Evolutionary conservation across 2,888 invertebrate species (phyloP), one percentile per base, ranked within the genome.

Genomic region (Empis livida): DNA sequence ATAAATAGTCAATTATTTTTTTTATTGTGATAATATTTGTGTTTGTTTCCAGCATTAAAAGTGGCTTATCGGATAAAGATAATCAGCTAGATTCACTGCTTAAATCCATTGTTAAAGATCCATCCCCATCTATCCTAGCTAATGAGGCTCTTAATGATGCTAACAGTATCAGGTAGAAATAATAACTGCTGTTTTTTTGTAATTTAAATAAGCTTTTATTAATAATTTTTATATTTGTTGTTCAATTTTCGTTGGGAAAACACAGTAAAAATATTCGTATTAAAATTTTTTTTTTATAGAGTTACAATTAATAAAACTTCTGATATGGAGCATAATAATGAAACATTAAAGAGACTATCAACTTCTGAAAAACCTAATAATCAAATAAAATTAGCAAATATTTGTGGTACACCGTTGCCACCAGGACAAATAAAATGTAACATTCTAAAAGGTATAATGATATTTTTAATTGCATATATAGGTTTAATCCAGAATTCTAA

Each of bases 371-470:
- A 81, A 56, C 82, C 82, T 48, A 84, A 84, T 61, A 84, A 84
- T 68, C 79, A 78, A 64, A 71, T 76, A 41, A 79, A 79, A 63
- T 73, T 79, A 62, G 78, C 80, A 55, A 72, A 79, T 55, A 70
- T 77, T 40, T 77, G 77, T 35, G 77, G 74, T 23, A 62, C 69
- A 1, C 81, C 86, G 17, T 77, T 93, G 49, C 91, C 92, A 42
- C 88, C 89, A 10, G 90, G 91, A 54, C 88, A 92, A 63, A 77
- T 94, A 52, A 95, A 94, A 71, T 94, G 94, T 71, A 94, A 89
- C 71, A 93, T 94, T 64, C 73, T 94, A 46, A 95, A 95, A 77
- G 89, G 89, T 69, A 77, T 76, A n/a, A n/a, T n/a, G n/a, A n/a
- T n/a, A n/a, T n/a, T n/a, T n/a, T n/a, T n/a, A n/a, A n/a, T n/a